Conservation (phyloP, 2,113 vertebrate genomes). For the Rhea pennata region DNA sequence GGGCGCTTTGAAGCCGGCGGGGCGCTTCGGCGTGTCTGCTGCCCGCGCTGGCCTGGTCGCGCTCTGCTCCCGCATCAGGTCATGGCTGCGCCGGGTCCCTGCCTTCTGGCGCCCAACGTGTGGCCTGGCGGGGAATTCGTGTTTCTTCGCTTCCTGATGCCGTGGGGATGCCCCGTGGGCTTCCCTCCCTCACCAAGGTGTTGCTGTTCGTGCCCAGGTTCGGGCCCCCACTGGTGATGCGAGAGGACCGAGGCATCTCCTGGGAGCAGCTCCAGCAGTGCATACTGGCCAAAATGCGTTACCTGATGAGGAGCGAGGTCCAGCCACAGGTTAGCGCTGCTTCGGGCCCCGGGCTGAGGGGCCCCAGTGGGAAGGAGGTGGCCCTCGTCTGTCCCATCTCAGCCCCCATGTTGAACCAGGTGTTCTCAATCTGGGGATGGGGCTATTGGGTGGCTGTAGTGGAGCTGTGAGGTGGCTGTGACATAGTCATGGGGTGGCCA, state of each 20-base stretch:
- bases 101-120: too few species aligned
- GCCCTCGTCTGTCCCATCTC: neutral
- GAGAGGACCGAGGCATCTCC: slow-evolving; percentile 85
- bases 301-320: slow-evolving; percentile 84
- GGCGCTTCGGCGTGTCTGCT: too few species aligned
- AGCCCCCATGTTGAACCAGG: neutral
- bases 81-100: neutral
- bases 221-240: slow-evolving; percentile 87
- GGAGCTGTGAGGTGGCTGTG: too few species aligned
- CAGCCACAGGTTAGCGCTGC: slow-evolving; percentile 78
- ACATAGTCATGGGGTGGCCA: neutral
- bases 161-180: neutral
- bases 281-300: slow-evolving; percentile 85
- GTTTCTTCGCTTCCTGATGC: too few species aligned
- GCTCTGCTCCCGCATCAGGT: neutral
- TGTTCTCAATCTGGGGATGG: neutral
- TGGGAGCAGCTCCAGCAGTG: slow-evolving; percentile 91
- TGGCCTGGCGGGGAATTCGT: too few species aligned
- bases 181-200: rapidly evolving
- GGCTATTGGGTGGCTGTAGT: rapidly evolving
- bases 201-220: slow-evolving; percentile 78
- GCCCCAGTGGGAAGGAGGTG: neutral
- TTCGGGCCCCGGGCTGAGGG: rapidly evolving
- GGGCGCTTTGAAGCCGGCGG: too few species aligned
- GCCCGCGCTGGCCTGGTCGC: too few species aligned